These are phyloP conservation scores for Ciconia nigra DNA, from an alignment of 2,797 vertebrate species.

Conservation along the genomic window DNA sequence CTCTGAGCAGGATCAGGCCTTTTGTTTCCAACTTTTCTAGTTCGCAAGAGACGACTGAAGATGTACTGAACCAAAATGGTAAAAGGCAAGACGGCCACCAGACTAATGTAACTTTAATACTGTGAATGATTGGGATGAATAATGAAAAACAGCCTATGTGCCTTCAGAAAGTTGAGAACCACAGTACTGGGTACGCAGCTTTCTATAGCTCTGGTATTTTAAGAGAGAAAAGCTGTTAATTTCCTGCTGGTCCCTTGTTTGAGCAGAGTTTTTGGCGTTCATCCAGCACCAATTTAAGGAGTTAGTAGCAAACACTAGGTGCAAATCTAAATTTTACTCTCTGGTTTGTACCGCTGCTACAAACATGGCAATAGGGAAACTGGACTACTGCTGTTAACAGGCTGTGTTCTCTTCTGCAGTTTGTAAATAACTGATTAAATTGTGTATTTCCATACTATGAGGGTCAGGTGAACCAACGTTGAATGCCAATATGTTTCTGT, in stretches of 20 bases:
- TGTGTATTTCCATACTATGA: not conserved
- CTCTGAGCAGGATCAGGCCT: not conserved
- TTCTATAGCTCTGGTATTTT: not conserved
- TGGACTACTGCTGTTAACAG: not conserved
- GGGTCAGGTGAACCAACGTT: constrained; percentile 28
- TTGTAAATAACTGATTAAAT: constrained; percentile 22
- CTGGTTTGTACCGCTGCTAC: not conserved
- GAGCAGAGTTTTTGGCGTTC: not conserved
- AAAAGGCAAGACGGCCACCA: not conserved
- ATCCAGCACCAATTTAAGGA: not conserved
- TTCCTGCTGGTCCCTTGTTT: not conserved
- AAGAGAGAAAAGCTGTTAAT: not conserved
- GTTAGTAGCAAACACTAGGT: not conserved
- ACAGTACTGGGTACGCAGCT: not conserved
- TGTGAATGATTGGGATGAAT: not conserved
- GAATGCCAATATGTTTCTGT: constrained; percentile 13
- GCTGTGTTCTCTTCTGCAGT: not conserved
- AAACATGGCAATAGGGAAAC: not conserved
- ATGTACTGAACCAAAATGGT: not conserved
- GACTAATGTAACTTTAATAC: not conserved
- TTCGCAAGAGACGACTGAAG: not conserved
- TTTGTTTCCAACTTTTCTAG: not conserved
- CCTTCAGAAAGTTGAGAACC: not conserved
- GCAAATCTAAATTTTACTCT: not conserved
- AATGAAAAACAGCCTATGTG: not conserved